Evolutionary conservation across 2,797 vertebrate species (phyloP), one percentile per base, ranked within the genome.

Genomic region (Enteromius mattozi): DNA sequence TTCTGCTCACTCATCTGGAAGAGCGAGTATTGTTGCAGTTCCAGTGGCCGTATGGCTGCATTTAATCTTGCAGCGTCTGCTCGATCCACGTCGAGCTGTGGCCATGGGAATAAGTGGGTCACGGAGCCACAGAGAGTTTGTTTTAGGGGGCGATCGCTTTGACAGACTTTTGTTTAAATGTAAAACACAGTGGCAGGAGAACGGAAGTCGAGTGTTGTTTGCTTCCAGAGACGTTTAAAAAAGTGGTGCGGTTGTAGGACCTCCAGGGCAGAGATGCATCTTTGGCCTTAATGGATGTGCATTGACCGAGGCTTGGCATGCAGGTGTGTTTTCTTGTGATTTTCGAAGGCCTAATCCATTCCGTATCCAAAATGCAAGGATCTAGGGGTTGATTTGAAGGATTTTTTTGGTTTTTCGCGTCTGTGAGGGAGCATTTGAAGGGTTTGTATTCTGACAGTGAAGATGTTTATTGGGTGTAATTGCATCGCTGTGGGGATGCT

Each of bases 241-340:
- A 86, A 87, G 87, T 91, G 89, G 86, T 88, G 86, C 85, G 78
- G 78, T 92, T 89, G 88, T 77, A 75, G 86, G 88, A 88, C 87
- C 91, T 72, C 79, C 68, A 80, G 90, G 90, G 87, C 89, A 87
- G 88, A 84, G 89, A 90, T 92, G 89, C 86, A 85, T 91, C 90
- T 88, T 88, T 75, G 83, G 86, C 86, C 59, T 49, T 65, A 82
- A 6, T 75, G n/a, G 59, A 82, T 81, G 33, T 70, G 63, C 51
- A 37, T 33, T 59, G 66, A 68, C 17, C 3, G 16, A 30, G 35
- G 2, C 17, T 69, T 19, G 10, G 35, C 8, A 8, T 70, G 75
- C 19, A 78, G 35, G 49, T 78, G 51, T 16, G 51, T 69, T 54
- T 17, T 75, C 80, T 77, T 33, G 59, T 45, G 40, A 45, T 63